Evolutionary conservation across 2,113 vertebrate species (phyloP).

Genomic region (Montifringilla adamsi): DNA sequence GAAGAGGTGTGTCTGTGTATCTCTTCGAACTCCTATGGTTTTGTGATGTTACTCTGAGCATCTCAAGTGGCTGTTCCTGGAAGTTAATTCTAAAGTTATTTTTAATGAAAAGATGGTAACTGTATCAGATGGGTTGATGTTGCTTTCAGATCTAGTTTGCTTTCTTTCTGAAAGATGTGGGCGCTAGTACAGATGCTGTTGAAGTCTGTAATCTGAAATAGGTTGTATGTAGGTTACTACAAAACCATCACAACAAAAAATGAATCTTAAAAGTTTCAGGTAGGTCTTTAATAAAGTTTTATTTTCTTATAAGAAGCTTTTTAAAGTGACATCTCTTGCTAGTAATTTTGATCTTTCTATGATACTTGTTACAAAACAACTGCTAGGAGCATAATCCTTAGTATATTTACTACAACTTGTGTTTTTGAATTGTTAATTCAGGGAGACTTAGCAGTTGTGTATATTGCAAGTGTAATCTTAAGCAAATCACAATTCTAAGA

Average conservation of each 20-base stretch:
- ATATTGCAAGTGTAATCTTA: background rate
- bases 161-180: background rate
- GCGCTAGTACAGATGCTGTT: background rate
- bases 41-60: background rate
- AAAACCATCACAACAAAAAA: background rate
- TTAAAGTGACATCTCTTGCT: background rate
- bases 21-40: background rate
- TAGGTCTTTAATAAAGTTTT: background rate
- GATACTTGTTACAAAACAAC: background rate
- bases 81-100: background rate
- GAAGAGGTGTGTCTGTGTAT: background rate
- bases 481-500: background rate
- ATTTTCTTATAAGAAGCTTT: background rate
- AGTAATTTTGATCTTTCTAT: background rate
- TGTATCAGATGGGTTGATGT: background rate
- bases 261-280: background rate
- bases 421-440: slow-evolving; percentile 27
- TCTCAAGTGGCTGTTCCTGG: background rate
- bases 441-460: background rate
- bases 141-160: background rate
- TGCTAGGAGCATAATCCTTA: background rate
- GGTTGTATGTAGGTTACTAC: background rate
- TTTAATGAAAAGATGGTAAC: background rate
- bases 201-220: background rate
- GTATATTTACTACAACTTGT: background rate